Conservation (phyloP, 2,113 vertebrate genomes). For the Alosa alosa region DNA sequence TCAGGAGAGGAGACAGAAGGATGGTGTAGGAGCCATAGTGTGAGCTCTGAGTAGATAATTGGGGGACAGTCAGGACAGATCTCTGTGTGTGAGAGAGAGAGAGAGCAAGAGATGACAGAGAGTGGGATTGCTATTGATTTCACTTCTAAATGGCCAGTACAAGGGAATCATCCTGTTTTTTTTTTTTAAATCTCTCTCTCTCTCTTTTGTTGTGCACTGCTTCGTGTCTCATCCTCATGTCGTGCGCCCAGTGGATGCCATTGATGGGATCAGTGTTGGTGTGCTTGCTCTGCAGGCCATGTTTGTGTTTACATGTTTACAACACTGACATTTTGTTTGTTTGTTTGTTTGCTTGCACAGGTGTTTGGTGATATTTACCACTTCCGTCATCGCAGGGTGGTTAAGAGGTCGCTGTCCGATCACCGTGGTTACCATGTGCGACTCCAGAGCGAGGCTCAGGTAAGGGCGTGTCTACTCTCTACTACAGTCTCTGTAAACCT, state of each 20-base stretch:
- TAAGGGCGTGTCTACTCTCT: conserved; percentile 53
- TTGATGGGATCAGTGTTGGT: neutral
- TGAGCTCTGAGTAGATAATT: too few species aligned
- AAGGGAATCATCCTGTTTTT: too few species aligned
- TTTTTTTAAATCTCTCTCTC: too few species aligned
- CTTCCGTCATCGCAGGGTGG: conserved; percentile 82
- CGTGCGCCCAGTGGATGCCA: neutral
- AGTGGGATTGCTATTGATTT: too few species aligned
- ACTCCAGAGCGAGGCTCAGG: conserved; percentile 82
- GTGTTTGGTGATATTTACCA: conserved; percentile 92
- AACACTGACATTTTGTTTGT: neutral
- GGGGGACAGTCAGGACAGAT: too few species aligned
- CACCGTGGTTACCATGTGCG: conserved; percentile 79
- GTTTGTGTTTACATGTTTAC: neutral
- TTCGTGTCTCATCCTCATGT: neutral
- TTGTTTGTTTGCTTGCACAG: conserved; percentile 53
- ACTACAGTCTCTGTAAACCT: neutral
- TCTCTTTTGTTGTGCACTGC: too few species aligned
- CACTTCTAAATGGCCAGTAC: too few species aligned
- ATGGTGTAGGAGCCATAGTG: too few species aligned
- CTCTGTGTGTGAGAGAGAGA: too few species aligned
- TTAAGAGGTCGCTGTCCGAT: conserved; percentile 83
- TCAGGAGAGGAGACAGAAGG: too few species aligned
- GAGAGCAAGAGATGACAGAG: too few species aligned
- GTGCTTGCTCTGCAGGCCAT: too few species aligned